Evolutionary conservation across 2,113 vertebrate genomes (phyloP), one percentile per base, ranked within the genome.

Genomic region (Leptosomus discolor): DNA sequence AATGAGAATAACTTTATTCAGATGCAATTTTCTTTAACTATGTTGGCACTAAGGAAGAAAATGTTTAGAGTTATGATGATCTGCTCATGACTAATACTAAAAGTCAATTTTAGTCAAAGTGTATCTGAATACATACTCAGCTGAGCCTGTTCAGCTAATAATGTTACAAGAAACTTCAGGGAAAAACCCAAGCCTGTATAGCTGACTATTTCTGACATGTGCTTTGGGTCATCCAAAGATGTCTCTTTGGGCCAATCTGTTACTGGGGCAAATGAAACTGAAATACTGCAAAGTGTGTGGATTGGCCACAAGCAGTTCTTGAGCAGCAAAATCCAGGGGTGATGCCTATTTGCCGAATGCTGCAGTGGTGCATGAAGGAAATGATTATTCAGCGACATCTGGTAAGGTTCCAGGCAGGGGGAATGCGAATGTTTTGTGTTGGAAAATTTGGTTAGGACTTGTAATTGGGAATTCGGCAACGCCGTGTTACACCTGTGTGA

Each of bases 401-500:
- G 91, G 86, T 82, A 32, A 45, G 19, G 9, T 71, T 77, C 27
- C 22, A 73, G 83, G 60, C 32, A 58, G 34, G 8, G n/a, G 11
- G 8, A 85, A 65, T 34, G 60, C 24, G 57, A 45, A 74, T 71
- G 8, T 16, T 95, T 89, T 39, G 9, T 65, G 26, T 27, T 76
- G n/a, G 16, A 93, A 75, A 6, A 5, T 34, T 68, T 63, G 19
- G 3, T 41, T 64, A 43, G 29, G 37, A 13, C 11, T 61, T 45
- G 11, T 64, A 56, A 37, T 16, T 75, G 27, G 46, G 51, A 70
- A 51, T 86, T 73, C 73, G 50, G 34, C 37, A 73, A 22, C 0
- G 4, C 11, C 0, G 0, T 34, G 13, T 82, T 45, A 27, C 10
- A 19, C 54, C 46, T 54, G 3, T 30, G 23, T 80, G 54, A 48